These are phyloP conservation scores for Oikopleura dioica DNA, from an alignment of 23 tunicate species.

Conservation along the genomic window DNA sequence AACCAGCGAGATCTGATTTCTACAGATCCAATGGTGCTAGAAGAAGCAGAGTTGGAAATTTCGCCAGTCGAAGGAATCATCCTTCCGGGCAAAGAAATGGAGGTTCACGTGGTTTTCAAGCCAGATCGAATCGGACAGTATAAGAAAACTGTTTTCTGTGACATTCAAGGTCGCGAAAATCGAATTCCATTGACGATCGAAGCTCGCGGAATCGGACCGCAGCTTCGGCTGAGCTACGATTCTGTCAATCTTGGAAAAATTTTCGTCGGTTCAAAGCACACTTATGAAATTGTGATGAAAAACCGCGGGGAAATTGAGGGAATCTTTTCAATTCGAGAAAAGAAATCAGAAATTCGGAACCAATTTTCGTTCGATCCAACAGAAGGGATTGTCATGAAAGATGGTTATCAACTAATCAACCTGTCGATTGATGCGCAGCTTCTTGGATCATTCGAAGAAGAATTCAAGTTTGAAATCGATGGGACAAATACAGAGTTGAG, in stretches of 20 bases:
- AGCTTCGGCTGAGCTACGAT: slow-evolving; percentile 42
- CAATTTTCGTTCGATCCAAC: slow-evolving; percentile 56
- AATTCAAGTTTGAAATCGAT: slow-evolving; percentile 49
- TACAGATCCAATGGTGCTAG: slow-evolving; percentile 53
- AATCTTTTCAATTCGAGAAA: slow-evolving; percentile 28
- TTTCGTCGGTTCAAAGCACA: slow-evolving; percentile 70
- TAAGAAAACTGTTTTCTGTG: slow-evolving; percentile 73
- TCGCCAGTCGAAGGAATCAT: slow-evolving; percentile 75
- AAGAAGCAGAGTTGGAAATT: slow-evolving; percentile 51
- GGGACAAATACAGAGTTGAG: slow-evolving; percentile 38
- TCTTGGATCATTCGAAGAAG: slow-evolving; percentile 35
- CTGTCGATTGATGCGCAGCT: slow-evolving; percentile 42
- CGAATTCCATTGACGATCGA: slow-evolving; percentile 56
- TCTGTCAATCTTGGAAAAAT: slow-evolving; percentile 60
- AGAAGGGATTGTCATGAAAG: slow-evolving; percentile 78
- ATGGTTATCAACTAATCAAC: slow-evolving; percentile 65
- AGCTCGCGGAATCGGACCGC: slow-evolving; percentile 82
- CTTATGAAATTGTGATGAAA: slow-evolving; percentile 51
- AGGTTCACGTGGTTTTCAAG: slow-evolving; percentile 48
- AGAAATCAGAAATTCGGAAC: slow-evolving; percentile 18
- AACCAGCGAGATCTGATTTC: slow-evolving; percentile 34
- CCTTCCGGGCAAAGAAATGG: slow-evolving; percentile 60
- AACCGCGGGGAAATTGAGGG: slow-evolving; percentile 92
- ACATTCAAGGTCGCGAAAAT: slow-evolving; percentile 72
- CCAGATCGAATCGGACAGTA: slow-evolving; percentile 48